phyloP scores from a whole-genome alignment of 2,797 vertebrate species.

The Mallotus villosus region DNA sequence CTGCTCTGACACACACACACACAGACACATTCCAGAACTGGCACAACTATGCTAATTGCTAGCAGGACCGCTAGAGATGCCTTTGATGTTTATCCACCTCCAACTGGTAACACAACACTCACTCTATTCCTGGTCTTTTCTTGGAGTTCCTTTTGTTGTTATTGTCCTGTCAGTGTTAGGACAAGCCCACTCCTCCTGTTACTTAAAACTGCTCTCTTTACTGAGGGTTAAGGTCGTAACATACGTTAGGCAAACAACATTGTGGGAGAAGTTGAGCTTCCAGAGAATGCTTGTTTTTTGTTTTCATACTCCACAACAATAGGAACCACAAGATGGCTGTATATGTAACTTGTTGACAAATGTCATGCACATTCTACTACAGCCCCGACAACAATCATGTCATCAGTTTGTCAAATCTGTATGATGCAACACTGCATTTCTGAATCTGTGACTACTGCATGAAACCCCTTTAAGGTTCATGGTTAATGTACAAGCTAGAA shows the following conservation, averaged over 20 bases:
- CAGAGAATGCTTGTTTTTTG: not conserved
- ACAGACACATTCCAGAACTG: constrained; percentile 4
- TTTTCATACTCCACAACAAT: not conserved
- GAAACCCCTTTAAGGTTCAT: no score
- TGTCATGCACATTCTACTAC: no score
- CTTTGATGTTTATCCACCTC: constrained; percentile 5
- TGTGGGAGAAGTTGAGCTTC: not conserved
- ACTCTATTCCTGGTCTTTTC: not conserved
- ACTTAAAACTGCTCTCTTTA: not conserved
- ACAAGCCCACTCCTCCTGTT: not conserved
- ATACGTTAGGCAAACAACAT: no score
- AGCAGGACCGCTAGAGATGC: not conserved
- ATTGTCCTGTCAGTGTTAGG: not conserved
- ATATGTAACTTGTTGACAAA: no score
- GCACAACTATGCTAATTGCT: constrained; percentile 1
- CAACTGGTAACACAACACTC: not conserved
- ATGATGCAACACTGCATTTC: no score
- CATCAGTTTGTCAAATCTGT: no score
- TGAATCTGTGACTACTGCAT: no score
- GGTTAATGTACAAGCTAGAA: no score
- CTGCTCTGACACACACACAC: not conserved
- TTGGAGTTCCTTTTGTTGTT: constrained; percentile 4
- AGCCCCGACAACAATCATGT: no score
- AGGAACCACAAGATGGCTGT: no score
- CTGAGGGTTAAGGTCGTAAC: not conserved